Conservation (phyloP, 2,113 vertebrate species). For the Tympanuchus pallidicinctus region DNA sequence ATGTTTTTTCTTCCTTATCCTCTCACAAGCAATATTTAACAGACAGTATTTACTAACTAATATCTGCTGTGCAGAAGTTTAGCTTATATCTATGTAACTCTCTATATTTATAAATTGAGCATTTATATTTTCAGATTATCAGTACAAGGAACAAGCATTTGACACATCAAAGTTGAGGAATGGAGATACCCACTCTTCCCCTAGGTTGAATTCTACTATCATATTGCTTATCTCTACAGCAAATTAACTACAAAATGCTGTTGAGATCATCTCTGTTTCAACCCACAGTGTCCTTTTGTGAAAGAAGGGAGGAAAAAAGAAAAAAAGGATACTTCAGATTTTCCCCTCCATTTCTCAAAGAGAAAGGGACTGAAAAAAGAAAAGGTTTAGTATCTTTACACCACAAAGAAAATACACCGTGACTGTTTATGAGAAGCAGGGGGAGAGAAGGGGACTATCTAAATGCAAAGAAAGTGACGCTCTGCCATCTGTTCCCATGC, state of each 20-base stretch:
- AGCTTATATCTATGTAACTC: not conserved
- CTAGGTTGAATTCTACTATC: not conserved
- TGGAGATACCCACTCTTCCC: not conserved
- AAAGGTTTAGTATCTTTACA: conserved; percentile 20
- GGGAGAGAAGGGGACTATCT: conserved; percentile 15
- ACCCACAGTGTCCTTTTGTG: not conserved
- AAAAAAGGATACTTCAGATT: not conserved
- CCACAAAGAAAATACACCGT: conserved; percentile 7
- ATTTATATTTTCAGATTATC: not conserved
- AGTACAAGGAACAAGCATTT: not conserved
- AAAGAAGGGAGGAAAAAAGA: not conserved
- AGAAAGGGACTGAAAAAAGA: not conserved
- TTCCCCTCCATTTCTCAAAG: not conserved
- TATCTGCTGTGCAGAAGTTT: not conserved
- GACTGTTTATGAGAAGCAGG: conserved; percentile 26
- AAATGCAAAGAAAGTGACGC: conserved; percentile 43
- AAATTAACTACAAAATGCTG: not conserved
- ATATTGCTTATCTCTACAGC: not conserved
- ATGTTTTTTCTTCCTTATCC: not conserved
- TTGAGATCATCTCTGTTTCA: not conserved
- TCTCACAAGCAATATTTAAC: not conserved
- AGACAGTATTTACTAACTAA: not conserved
- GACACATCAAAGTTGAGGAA: not conserved
- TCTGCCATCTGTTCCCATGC: conserved; percentile 57
- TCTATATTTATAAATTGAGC: not conserved